phyloP scores from a whole-genome alignment of 2,113 vertebrate genomes.

The Zosterops japonicus region DNA sequence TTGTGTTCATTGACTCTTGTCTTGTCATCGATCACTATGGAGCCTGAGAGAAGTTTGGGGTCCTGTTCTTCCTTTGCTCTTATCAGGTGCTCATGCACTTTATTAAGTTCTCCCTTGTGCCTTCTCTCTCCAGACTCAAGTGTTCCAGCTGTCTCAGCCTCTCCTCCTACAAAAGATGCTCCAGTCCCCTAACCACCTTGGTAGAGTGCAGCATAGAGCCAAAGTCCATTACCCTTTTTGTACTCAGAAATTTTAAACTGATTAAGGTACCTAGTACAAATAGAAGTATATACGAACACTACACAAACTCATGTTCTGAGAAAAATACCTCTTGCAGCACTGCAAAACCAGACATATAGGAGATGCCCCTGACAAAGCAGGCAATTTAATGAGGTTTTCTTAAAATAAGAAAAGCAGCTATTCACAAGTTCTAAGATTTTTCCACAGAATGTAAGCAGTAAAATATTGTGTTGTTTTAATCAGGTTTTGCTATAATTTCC shows the following conservation, averaged over 20 bases:
- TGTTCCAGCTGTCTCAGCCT: not conserved
- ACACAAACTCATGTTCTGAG: not conserved
- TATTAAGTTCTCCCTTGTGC: not conserved
- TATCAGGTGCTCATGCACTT: not conserved
- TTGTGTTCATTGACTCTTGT: not conserved
- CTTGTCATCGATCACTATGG: not conserved
- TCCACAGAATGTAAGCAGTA: not conserved
- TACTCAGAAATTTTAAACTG: not conserved
- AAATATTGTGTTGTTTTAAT: not conserved
- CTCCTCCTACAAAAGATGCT: not conserved
- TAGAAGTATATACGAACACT: not conserved
- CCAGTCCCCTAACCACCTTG: not conserved
- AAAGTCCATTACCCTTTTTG: not conserved
- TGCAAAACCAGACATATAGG: not conserved
- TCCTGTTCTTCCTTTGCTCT: not conserved
- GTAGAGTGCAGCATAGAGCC: not conserved
- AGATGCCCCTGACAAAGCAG: not conserved
- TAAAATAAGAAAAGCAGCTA: not conserved
- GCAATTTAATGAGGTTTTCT: not conserved
- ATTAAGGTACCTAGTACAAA: not conserved
- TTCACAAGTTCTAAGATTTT: not conserved
- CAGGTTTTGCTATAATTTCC: not conserved
- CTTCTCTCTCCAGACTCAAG: not conserved
- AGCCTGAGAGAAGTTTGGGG: not conserved
- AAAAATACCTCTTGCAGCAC: not conserved